phyloP scores from a whole-genome alignment of 92 coral and sea anemone species.

The Epizoanthus ramosus region DNA sequence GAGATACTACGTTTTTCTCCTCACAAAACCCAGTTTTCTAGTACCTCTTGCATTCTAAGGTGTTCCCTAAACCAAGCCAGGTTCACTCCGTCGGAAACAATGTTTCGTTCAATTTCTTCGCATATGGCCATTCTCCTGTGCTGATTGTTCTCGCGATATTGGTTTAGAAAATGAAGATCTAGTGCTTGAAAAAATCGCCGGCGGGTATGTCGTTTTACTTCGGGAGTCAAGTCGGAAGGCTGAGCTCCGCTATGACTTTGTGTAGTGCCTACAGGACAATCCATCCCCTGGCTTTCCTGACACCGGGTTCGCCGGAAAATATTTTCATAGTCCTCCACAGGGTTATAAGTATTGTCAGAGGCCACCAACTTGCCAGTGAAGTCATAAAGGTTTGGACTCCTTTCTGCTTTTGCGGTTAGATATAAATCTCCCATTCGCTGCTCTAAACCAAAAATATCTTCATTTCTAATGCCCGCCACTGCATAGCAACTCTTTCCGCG shows the following conservation, averaged over 20 bases:
- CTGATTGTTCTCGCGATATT: slow-evolving; percentile 49
- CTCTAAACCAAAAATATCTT: slow-evolving; percentile 19
- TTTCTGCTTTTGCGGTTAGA: slow-evolving; percentile 8
- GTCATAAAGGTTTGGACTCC: background rate
- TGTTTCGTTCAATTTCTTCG: slow-evolving; percentile 63
- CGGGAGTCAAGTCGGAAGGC: slow-evolving; percentile 6
- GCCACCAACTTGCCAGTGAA: slow-evolving; percentile 4
- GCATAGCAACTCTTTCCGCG: slow-evolving; percentile 3
- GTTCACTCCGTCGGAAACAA: slow-evolving; percentile 33
- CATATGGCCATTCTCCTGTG: slow-evolving; percentile 81
- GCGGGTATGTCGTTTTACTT: slow-evolving; percentile 10
- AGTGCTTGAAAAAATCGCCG: slow-evolving; percentile 56
- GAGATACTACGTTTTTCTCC: no score
- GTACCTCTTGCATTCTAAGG: slow-evolving; percentile 62
- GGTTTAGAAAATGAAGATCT: slow-evolving; percentile 65
- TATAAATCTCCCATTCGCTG: slow-evolving; percentile 6
- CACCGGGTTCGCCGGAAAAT: background rate
- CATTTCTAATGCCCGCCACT: background rate
- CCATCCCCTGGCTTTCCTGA: background rate
- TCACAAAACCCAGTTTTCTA: slow-evolving; percentile 66
- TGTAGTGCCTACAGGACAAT: background rate
- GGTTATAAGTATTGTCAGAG: background rate
- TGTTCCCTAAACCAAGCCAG: slow-evolving; percentile 64
- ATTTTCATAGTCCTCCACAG: background rate
- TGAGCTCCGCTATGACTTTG: background rate